Percentiles rank a stretch among this genome's conserved stretches.
Evolutionary conservation across 2,113 vertebrate species (phyloP).

Genomic region (Leucopsar rothschildi): DNA sequence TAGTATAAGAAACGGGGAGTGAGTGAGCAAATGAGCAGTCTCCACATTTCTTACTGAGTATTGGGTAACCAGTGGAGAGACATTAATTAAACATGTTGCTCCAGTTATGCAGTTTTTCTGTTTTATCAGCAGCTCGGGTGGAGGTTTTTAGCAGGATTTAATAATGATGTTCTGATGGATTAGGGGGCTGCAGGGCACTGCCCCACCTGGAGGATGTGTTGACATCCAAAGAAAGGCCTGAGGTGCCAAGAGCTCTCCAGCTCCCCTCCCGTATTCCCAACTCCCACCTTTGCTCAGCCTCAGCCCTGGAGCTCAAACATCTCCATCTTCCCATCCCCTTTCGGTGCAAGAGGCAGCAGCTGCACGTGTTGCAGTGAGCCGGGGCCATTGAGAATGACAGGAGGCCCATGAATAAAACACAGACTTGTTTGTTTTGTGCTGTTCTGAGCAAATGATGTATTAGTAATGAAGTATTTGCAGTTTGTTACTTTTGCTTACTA

Average conservation of each 20-base stretch:
- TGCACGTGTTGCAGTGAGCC: background rate
- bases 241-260: background rate
- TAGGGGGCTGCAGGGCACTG: background rate
- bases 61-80: background rate
- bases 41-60: background rate
- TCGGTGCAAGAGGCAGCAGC: fast-evolving
- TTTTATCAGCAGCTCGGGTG: background rate
- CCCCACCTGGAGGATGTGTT: background rate
- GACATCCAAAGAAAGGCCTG: background rate
- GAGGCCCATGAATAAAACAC: constrained; percentile 44
- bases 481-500: constrained; percentile 27
- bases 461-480: constrained; percentile 47
- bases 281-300: background rate
- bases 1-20: background rate
- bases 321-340: background rate
- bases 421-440: background rate
- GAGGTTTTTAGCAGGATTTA: background rate
- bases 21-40: background rate
- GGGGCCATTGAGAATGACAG: background rate
- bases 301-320: background rate
- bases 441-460: constrained; percentile 4
- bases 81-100: background rate
- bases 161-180: background rate
- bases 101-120: background rate
- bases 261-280: fast-evolving